phyloP scores from a whole-genome alignment of 2,888 invertebrate species.

The Aleiodes leptofemur region DNA sequence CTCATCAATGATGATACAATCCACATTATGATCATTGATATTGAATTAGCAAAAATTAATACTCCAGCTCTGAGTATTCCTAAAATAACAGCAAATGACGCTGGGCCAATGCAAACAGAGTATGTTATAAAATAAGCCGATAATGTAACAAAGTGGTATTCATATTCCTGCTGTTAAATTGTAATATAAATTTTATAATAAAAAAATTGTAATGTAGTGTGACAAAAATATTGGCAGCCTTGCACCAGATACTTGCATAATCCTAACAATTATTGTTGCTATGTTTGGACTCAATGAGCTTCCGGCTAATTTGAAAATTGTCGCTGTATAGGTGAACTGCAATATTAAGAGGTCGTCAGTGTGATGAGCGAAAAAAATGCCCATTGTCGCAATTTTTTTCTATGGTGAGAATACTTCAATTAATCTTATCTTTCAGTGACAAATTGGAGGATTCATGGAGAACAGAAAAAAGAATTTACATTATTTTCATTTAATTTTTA shows the following conservation, averaged over 20 bases:
- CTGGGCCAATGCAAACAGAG: slow-evolving; percentile 77
- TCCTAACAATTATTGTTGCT: slow-evolving; percentile 80
- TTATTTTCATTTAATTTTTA: too few relatives aligned
- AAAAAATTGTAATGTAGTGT: slow-evolving; percentile 68
- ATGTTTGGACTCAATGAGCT: slow-evolving; percentile 76
- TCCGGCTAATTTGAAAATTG: slow-evolving; percentile 77
- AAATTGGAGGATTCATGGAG: too few relatives aligned
- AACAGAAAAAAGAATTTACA: too few relatives aligned
- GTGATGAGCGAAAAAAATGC: too few relatives aligned
- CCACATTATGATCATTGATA: slow-evolving; percentile 65
- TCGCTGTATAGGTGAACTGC: slow-evolving; percentile 76
- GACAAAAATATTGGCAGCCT: slow-evolving; percentile 73
- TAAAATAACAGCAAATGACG: slow-evolving; percentile 76
- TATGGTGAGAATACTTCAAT: too few relatives aligned
- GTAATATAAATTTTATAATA: slow-evolving; percentile 40
- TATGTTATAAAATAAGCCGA: slow-evolving; percentile 78
- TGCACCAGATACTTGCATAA: slow-evolving; percentile 77
- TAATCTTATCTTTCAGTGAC: too few relatives aligned
- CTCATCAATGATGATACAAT: slow-evolving; percentile 62
- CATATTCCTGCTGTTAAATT: slow-evolving; percentile 73
- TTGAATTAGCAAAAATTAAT: slow-evolving; percentile 60
- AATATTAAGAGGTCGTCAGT: slow-evolving; percentile 35
- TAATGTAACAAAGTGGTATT: slow-evolving; percentile 76
- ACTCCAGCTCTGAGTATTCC: slow-evolving; percentile 76
- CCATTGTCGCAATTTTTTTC: too few relatives aligned